Percentiles rank a stretch among this genome's conserved stretches.
Evolutionary conservation across 2,888 invertebrate genomes (phyloP).

Genomic region (Mallateleia sp.): DNA sequence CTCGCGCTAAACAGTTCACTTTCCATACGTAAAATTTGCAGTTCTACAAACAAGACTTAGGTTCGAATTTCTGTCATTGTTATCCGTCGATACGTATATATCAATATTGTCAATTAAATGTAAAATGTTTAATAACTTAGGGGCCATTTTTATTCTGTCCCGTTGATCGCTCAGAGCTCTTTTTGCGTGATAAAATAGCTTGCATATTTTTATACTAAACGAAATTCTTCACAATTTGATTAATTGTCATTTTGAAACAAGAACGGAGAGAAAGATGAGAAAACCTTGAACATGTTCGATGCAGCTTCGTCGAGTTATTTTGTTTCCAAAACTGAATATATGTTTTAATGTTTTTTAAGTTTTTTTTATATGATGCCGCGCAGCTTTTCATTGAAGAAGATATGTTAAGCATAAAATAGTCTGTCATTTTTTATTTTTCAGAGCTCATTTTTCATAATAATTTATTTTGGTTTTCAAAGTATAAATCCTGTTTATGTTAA

Average conservation of each 20-base stretch:
- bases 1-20: slow-evolving; percentile 68
- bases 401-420: slow-evolving; percentile 13
- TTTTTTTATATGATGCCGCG: slow-evolving; percentile 65
- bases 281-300: slow-evolving; percentile 17
- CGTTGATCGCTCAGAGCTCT: slow-evolving; percentile 48
- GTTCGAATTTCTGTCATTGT: slow-evolving; percentile 83
- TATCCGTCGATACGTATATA: slow-evolving; percentile 85
- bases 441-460: slow-evolving; percentile 30
- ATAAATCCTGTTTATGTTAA: no score
- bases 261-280: background rate
- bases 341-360: slow-evolving; percentile 54
- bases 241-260: background rate
- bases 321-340: slow-evolving; percentile 53
- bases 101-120: slow-evolving; percentile 88
- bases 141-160: slow-evolving; percentile 77
- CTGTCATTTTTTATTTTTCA: slow-evolving; percentile 65
- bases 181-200: slow-evolving; percentile 18
- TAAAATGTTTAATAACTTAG: no score
- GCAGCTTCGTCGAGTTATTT: slow-evolving; percentile 40
- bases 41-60: slow-evolving; percentile 83
- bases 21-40: slow-evolving; percentile 82
- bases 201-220: slow-evolving; percentile 16
- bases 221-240: background rate
- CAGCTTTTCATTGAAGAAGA: slow-evolving; percentile 51
- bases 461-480: no score